A percentile compares a stretch with the other conserved stretches of the same genome.
These are phyloP conservation scores for Eudemis profundana DNA, from an alignment of 2,888 invertebrate species.

Conservation along the genomic window DNA sequence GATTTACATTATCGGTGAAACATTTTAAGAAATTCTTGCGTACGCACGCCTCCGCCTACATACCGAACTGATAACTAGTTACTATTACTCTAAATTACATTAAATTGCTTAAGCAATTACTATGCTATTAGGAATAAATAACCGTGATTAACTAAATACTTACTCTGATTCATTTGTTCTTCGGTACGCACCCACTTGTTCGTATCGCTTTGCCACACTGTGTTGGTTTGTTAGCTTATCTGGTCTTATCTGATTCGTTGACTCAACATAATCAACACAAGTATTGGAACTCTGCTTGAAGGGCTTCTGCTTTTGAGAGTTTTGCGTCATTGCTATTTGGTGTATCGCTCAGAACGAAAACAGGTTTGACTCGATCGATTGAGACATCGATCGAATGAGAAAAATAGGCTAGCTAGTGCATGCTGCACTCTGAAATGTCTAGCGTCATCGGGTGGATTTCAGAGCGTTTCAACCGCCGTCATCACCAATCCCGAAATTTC, in stretches of 20 bases:
- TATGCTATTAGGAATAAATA: slow-evolving; percentile 10
- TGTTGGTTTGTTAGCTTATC: slow-evolving; percentile 26
- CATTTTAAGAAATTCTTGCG: slow-evolving; percentile 2
- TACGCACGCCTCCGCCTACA: too few relatives aligned
- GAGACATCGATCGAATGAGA: too few relatives aligned
- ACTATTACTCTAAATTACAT: slow-evolving; percentile 1
- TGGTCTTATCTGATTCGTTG: slow-evolving; percentile 17
- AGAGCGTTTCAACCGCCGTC: too few relatives aligned
- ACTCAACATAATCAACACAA: slow-evolving; percentile 10
- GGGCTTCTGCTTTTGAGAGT: neutral
- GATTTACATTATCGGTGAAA: neutral
- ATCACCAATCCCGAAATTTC: too few relatives aligned
- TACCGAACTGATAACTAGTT: neutral
- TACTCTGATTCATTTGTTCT: slow-evolving; percentile 22
- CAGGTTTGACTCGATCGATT: too few relatives aligned
- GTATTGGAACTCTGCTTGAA: neutral
- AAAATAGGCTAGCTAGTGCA: too few relatives aligned
- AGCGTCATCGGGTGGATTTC: too few relatives aligned
- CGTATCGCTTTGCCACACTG: slow-evolving; percentile 12
- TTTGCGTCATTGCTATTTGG: neutral
- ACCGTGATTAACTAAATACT: slow-evolving; percentile 20
- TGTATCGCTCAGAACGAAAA: too few relatives aligned
- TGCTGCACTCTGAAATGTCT: too few relatives aligned
- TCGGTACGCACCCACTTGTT: slow-evolving; percentile 21
- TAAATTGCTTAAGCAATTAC: slow-evolving; percentile 9